phyloP scores from a whole-genome alignment of 2,888 invertebrate genomes.

The Bhutanitis thaidina region DNA sequence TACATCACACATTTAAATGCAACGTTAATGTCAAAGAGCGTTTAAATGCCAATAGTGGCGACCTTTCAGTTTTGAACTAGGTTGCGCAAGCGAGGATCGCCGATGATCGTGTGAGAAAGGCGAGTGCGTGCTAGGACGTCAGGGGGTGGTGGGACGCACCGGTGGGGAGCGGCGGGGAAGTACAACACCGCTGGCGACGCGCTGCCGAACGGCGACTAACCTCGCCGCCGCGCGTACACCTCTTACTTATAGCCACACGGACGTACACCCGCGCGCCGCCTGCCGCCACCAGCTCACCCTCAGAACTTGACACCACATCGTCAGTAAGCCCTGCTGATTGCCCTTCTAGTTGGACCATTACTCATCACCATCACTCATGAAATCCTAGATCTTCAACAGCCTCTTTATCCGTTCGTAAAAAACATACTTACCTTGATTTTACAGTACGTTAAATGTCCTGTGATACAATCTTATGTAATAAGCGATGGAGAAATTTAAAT shows the following conservation, averaged over 20 bases:
- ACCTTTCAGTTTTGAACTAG: conserved; percentile 70
- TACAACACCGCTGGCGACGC: conserved; percentile 64
- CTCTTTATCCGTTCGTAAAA: not conserved
- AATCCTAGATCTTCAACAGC: not conserved
- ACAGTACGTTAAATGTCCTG: not conserved
- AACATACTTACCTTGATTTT: not conserved
- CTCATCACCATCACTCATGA: not conserved
- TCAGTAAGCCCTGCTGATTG: conserved; percentile 3
- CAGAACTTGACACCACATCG: conserved; percentile 18
- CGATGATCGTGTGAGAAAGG: conserved; percentile 73
- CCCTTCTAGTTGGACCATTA: not conserved
- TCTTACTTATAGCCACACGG: conserved; percentile 72
- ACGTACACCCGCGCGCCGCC: conserved; percentile 20
- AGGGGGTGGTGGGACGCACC: conserved; percentile 55
- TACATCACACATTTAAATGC: conserved; percentile 75
- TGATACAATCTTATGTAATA: not conserved
- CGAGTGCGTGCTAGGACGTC: conserved; percentile 51
- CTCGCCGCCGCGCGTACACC: conserved; percentile 69
- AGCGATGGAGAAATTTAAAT: not conserved
- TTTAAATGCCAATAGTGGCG: conserved; percentile 77
- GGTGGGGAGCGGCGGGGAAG: conserved; percentile 45
- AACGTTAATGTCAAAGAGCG: conserved; percentile 78
- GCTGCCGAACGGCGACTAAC: conserved; percentile 76
- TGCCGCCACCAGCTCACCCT: conserved; percentile 20
- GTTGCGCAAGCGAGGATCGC: conserved; percentile 75